These are phyloP conservation scores for Xyliphius kryptos DNA, from an alignment of 2,113 vertebrate species.

Conservation along the genomic window DNA sequence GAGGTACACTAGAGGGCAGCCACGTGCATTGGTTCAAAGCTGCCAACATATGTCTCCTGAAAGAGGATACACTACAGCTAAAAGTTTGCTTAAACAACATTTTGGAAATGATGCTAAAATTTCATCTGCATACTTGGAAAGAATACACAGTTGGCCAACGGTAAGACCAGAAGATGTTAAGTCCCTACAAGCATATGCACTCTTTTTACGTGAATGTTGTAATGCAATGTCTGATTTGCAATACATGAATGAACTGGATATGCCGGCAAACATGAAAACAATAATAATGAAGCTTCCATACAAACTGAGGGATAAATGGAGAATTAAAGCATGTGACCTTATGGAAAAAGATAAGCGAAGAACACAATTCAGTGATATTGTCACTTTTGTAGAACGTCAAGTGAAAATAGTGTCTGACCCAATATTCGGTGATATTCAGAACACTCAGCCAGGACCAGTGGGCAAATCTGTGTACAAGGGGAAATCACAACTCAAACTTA, in stretches of 20 bases:
- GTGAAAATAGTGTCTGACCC: slow-evolving; percentile 19
- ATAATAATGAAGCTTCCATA: slow-evolving; percentile 28
- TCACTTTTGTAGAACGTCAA: slow-evolving; percentile 24
- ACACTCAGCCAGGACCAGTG: too few species aligned
- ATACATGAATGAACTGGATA: slow-evolving; percentile 10
- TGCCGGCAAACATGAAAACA: slow-evolving; percentile 13
- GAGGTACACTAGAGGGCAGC: slow-evolving; percentile 21
- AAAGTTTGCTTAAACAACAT: slow-evolving; percentile 19
- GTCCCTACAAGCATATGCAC: slow-evolving; percentile 17
- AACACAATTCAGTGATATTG: slow-evolving; percentile 15
- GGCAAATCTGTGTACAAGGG: not conserved
- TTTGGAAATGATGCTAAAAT: slow-evolving; percentile 22
- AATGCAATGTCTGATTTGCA: slow-evolving; percentile 17
- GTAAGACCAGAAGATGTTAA: slow-evolving; percentile 1
- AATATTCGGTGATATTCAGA: slow-evolving; percentile 23
- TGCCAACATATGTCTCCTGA: slow-evolving; percentile 25
- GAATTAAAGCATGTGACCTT: too few species aligned
- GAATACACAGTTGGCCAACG: not conserved
- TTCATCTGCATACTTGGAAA: slow-evolving; percentile 25
- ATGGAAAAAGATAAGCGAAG: slow-evolving; percentile 1
- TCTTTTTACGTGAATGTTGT: slow-evolving; percentile 24
- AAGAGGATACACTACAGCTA: slow-evolving; percentile 3
- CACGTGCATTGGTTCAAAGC: slow-evolving; percentile 14
- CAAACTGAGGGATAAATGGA: slow-evolving; percentile 20
- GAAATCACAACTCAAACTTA: slow-evolving; percentile 2